Evolutionary conservation across 2,888 invertebrate genomes (phyloP).

Genomic region (Serripes groenlandicus): DNA sequence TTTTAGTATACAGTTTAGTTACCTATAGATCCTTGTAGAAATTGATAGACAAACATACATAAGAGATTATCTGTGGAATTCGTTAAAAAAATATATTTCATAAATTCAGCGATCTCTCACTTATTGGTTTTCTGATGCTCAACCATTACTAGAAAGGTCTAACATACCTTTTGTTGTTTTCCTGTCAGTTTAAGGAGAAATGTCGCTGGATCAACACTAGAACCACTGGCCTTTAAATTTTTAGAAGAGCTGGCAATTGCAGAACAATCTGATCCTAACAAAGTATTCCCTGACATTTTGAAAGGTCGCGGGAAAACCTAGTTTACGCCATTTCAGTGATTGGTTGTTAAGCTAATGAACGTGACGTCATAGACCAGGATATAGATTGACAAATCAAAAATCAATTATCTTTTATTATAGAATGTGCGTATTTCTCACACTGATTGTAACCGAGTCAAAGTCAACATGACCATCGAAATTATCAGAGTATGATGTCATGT

Average conservation of each 20-base stretch:
- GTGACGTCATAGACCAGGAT: conserved; percentile 11
- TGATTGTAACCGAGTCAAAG: too few relatives aligned
- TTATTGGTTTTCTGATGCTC: background rate
- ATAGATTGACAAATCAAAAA: too few relatives aligned
- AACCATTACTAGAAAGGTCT: too few relatives aligned
- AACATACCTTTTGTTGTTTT: conserved; percentile 31
- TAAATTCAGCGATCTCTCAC: background rate
- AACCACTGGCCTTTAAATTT: background rate
- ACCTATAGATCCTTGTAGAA: background rate
- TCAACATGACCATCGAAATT: too few relatives aligned
- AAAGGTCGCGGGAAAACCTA: background rate
- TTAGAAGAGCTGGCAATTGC: too few relatives aligned
- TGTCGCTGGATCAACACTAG: conserved; percentile 34
- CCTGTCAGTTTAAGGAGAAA: conserved; percentile 51
- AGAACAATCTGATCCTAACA: conserved; percentile 5
- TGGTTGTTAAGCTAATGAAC: background rate
- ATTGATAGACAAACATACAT: too few relatives aligned
- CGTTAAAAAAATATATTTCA: background rate
- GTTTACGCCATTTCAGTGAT: background rate
- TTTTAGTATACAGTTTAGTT: too few relatives aligned
- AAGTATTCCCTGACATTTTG: background rate
- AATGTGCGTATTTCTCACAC: too few relatives aligned
- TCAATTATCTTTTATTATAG: too few relatives aligned
- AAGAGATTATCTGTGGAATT: too few relatives aligned
- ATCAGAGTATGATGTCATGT: too few relatives aligned